Evolutionary conservation across 2,113 vertebrate genomes (phyloP), one percentile per base, ranked within the genome.

Genomic region (Toxotes chatareus): DNA sequence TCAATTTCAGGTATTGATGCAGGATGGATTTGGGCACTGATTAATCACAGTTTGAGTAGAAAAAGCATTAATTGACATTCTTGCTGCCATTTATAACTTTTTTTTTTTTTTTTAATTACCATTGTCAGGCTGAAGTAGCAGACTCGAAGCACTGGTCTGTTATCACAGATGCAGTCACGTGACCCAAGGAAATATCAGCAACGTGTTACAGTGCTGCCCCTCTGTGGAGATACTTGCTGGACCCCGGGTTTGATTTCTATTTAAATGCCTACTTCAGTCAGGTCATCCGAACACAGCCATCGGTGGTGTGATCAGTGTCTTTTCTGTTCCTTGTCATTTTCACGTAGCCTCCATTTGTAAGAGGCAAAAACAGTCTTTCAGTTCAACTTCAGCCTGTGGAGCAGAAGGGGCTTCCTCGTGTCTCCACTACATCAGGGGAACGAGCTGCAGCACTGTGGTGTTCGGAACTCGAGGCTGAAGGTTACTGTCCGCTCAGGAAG

Each of bases 401-500:
- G 60, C 62, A 70, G 51, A 27, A 62, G 46, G 16, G 12, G 38
- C 9, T n/a, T 83, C 67, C 60, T 75, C 44, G 7, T 0, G 3
- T 68, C 40, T 16, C 31, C 53, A 72, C 66, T 27, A 23, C 56
- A 9, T 40, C 27, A 14, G 55, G 60, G 2, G 19, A 23, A 32
- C 6, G 34, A 42, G 47, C 75, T 65, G 5, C 78, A 66, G 70
- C 62, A 6, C 40, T 23, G 64, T 17, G 53, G 61, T 57, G 61
- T 82, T 49, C 7, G 46, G 57, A 73, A 44, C 40, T 64, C 4
- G 0, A 61, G 27, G 27, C 32, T 46, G 66, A 60, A 78, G 56
- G 36, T 96, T 95, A 99, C 93, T 99, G 98, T 89, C 98, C 98
- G 81, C 97, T 99, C 92, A 99, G 95, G 93, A 99, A 99, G 76